Evolutionary conservation across 2,113 vertebrate species (phyloP).

Genomic region (Blennius ocellaris): DNA sequence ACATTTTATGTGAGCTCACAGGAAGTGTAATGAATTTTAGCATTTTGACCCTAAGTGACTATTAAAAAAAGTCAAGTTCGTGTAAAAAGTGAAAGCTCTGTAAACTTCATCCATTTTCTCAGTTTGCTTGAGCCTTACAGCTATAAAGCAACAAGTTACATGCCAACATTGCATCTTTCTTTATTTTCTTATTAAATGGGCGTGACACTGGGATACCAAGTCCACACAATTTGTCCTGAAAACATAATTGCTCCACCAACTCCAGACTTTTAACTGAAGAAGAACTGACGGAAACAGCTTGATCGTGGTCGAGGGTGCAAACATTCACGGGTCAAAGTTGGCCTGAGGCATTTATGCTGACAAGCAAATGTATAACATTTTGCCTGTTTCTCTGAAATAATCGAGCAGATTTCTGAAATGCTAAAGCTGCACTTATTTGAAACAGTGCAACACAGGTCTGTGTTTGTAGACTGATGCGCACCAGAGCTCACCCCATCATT

Average conservation of each 20-base stretch:
- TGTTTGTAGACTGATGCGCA: neutral
- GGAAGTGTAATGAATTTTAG: too few species aligned
- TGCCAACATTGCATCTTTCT: neutral
- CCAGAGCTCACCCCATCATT: neutral
- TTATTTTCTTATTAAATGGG: neutral
- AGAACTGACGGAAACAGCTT: too few species aligned
- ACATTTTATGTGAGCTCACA: too few species aligned
- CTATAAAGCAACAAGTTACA: neutral
- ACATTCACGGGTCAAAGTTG: neutral
- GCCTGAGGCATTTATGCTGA: neutral
- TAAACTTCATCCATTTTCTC: neutral
- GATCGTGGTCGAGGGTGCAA: neutral
- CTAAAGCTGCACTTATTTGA: too few species aligned
- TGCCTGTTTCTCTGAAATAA: neutral
- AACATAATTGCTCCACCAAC: neutral
- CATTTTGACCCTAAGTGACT: neutral
- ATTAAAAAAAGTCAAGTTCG: neutral
- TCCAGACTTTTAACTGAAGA: too few species aligned
- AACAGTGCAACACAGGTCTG: too few species aligned
- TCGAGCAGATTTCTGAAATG: too few species aligned
- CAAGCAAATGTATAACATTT: neutral
- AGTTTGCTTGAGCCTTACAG: neutral
- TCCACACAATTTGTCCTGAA: neutral
- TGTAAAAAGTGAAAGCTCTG: neutral
- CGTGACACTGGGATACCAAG: neutral